phyloP scores from a whole-genome alignment of 2,113 vertebrate species.

The Calidris pygmaea region DNA sequence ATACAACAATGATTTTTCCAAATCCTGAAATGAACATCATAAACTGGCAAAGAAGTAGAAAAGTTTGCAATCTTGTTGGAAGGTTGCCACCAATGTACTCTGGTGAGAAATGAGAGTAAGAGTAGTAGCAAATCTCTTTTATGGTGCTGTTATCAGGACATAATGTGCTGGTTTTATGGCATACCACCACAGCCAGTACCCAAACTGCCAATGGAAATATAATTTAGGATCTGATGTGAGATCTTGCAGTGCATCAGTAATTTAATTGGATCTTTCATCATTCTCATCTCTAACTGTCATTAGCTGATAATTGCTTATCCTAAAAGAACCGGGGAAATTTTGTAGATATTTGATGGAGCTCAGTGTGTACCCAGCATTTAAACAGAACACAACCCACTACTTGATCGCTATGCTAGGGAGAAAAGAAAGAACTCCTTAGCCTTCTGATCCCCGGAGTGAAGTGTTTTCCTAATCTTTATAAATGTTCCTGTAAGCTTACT shows the following conservation, averaged over 20 bases:
- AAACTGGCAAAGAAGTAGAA: background rate
- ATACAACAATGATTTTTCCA: background rate
- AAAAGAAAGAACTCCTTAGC: background rate
- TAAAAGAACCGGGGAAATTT: constrained; percentile 5
- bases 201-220: constrained; percentile 49
- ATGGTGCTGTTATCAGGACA: constrained; percentile 54
- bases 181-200: constrained; percentile 35
- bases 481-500: background rate
- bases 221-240: constrained; percentile 56
- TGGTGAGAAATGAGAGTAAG: constrained; percentile 47
- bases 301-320: constrained; percentile 34
- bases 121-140: constrained; percentile 68
- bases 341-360: background rate
- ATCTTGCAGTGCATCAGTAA: constrained; percentile 50
- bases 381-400: background rate
- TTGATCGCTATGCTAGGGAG: background rate
- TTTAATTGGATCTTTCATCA: constrained; percentile 55
- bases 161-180: constrained; percentile 57
- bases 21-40: background rate
- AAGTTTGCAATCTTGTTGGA: constrained; percentile 40
- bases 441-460: background rate
- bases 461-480: background rate
- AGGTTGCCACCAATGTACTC: constrained; percentile 46
- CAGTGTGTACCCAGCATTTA: background rate
- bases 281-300: constrained; percentile 11